These are phyloP conservation scores for Gryllus bimaculatus DNA, from an alignment of 1,140 invertebrate genomes.

Conservation along the genomic window DNA sequence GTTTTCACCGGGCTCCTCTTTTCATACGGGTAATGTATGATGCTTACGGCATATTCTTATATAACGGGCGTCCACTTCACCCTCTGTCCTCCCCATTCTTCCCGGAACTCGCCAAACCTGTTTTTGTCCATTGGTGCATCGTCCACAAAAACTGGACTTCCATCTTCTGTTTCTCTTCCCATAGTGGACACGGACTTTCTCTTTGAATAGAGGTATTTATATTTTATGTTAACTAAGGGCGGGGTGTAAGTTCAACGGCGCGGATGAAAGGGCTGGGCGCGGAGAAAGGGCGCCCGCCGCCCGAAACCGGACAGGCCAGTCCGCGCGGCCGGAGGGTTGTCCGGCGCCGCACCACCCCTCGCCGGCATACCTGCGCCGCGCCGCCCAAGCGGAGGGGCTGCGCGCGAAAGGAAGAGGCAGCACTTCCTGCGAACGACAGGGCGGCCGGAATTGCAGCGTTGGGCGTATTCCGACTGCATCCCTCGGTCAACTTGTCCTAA, in stretches of 20 bases:
- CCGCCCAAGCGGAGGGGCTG: no score
- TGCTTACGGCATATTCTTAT: not conserved
- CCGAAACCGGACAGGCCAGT: not conserved
- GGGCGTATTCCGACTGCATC: no score
- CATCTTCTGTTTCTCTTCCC: not conserved
- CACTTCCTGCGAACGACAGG: no score
- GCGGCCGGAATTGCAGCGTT: no score
- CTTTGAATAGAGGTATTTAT: slow-evolving; percentile 1
- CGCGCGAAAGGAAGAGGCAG: no score
- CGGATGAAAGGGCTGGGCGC: not conserved
- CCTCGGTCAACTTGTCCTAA: no score
- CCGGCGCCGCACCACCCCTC: not conserved
- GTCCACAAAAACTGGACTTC: slow-evolving; percentile 3
- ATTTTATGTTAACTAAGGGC: slow-evolving; percentile 1
- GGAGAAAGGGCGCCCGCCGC: not conserved
- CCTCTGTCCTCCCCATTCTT: not conserved
- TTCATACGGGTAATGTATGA: not conserved
- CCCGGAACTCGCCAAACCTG: not conserved
- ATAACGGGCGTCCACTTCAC: not conserved
- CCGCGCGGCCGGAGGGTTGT: not conserved
- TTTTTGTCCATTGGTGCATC: not conserved
- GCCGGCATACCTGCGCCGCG: not conserved
- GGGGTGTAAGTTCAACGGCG: not conserved
- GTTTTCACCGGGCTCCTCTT: not conserved
- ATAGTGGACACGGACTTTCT: not conserved